These are phyloP conservation scores for Phragmatobia fuliginosa DNA, from an alignment of 2,888 invertebrate genomes.

Conservation along the genomic window DNA sequence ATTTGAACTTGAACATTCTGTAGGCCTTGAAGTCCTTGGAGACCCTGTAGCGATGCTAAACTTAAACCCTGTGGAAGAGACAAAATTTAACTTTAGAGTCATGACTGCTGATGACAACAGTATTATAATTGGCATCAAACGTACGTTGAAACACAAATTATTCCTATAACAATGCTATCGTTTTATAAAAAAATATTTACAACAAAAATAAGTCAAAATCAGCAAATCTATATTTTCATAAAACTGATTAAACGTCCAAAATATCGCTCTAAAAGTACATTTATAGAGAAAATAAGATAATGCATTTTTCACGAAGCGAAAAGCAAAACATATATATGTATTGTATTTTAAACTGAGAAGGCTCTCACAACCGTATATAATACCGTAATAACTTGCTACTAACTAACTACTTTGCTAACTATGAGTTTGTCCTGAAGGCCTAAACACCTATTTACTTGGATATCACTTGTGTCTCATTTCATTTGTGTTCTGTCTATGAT, in stretches of 20 bases:
- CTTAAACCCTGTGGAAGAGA: constrained; percentile 88
- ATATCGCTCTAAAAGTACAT: no score
- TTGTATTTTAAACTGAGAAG: background rate
- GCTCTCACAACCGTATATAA: background rate
- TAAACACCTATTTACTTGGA: background rate
- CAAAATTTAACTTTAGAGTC: background rate
- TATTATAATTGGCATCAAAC: no score
- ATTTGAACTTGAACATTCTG: constrained; percentile 94
- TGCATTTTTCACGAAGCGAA: no score
- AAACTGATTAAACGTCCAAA: no score
- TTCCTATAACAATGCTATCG: no score
- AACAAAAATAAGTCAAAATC: no score
- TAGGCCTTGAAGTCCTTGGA: constrained; percentile 91
- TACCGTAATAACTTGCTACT: background rate
- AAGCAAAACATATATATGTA: no score
- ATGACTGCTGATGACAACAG: no score
- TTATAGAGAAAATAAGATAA: no score
- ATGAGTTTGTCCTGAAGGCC: background rate
- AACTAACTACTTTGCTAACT: background rate
- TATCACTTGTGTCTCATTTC: background rate
- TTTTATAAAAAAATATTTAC: no score
- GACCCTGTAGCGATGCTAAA: constrained; percentile 91
- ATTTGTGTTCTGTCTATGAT: background rate
- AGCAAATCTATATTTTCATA: no score
- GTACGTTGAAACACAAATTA: no score